Conservation (phyloP, 1,140 invertebrate species). For the Lanistes nyassanus region DNA sequence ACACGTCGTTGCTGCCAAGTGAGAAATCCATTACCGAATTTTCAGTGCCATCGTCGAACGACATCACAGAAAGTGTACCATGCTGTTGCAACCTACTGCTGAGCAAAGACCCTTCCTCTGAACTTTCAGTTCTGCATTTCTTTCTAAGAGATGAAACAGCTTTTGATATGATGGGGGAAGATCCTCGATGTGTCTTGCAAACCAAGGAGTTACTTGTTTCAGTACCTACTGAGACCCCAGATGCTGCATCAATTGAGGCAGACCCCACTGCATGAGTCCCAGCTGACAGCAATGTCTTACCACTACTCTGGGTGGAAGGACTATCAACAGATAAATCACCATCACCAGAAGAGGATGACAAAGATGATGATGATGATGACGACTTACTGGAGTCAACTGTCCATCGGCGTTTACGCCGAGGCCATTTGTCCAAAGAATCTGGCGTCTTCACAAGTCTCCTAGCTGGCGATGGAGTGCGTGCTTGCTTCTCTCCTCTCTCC, state of each 20-base stretch:
- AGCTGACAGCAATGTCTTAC: too few species aligned
- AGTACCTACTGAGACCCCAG: too few species aligned
- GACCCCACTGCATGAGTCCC: too few species aligned
- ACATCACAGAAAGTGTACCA: too few species aligned
- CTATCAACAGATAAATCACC: background rate
- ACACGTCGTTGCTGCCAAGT: too few species aligned
- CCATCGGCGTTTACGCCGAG: slow-evolving; percentile 32
- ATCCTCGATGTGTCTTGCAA: too few species aligned
- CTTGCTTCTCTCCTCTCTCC: background rate
- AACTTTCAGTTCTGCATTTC: background rate
- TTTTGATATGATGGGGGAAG: background rate
- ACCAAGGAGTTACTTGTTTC: too few species aligned
- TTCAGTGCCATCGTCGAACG: too few species aligned
- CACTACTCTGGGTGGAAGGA: too few species aligned
- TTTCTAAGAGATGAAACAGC: slow-evolving; percentile 6
- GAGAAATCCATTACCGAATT: too few species aligned
- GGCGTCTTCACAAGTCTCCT: slow-evolving; percentile 36
- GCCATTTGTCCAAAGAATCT: slow-evolving; percentile 46
- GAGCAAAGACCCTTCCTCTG: background rate
- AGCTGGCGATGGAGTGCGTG: slow-evolving; percentile 46
- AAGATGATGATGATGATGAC: background rate
- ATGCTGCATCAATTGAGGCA: too few species aligned
- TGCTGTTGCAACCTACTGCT: too few species aligned
- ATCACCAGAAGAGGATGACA: background rate
- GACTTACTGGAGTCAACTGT: background rate